phyloP scores from a whole-genome alignment of 2,113 vertebrate genomes.

The Phrynosoma platyrhinos region DNA sequence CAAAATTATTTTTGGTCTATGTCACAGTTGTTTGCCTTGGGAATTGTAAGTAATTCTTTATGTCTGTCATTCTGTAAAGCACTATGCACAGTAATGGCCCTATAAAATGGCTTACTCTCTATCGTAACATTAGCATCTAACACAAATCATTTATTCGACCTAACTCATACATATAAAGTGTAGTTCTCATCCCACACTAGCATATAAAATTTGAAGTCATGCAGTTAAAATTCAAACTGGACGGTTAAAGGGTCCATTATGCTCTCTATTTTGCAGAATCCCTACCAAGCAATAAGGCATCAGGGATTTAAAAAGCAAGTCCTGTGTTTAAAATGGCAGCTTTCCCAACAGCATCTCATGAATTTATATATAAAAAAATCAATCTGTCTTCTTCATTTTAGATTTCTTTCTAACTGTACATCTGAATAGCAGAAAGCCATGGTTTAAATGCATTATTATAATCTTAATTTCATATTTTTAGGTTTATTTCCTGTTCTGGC shows the following conservation, averaged over 20 bases:
- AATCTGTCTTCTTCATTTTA: too few relatives aligned
- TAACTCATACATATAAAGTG: neutral
- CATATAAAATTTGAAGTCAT: rapidly evolving
- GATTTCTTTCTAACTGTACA: neutral
- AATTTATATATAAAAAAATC: neutral
- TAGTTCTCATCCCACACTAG: neutral
- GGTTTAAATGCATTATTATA: neutral
- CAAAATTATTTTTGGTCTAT: neutral
- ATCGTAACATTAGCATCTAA: neutral
- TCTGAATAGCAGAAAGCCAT: neutral
- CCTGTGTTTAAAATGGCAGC: neutral
- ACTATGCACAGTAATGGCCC: neutral
- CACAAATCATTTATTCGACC: neutral
- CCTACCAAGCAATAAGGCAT: neutral
- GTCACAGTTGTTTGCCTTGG: neutral
- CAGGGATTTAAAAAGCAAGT: neutral
- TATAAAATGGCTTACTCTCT: conserved; percentile 11
- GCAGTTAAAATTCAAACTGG: neutral
- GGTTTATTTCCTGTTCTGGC: neutral
- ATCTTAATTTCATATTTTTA: neutral
- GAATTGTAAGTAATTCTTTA: neutral
- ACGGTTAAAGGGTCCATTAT: neutral
- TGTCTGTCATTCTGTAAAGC: neutral
- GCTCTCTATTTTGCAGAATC: neutral
- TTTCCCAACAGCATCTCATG: neutral